phyloP scores from a whole-genome alignment of 2,888 invertebrate species.

The Drosophila limbata region DNA sequence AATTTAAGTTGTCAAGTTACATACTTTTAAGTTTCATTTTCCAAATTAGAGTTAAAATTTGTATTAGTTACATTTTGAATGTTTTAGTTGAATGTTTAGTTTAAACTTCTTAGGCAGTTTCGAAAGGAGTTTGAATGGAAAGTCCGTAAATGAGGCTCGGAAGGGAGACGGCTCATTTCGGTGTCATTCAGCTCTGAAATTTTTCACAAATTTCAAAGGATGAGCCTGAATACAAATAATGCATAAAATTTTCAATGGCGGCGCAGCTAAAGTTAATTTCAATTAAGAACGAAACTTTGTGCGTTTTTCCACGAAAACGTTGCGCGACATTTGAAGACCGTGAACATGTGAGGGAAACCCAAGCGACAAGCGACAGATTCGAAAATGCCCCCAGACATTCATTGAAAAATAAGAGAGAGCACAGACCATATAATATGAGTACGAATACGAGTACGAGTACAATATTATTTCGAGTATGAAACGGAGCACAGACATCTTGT shows the following conservation, averaged over 20 bases:
- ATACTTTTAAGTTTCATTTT: too few species aligned
- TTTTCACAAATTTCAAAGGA: constrained; percentile 55
- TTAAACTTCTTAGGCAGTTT: background rate
- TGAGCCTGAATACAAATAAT: constrained; percentile 60
- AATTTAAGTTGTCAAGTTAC: too few species aligned
- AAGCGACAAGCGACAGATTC: constrained; percentile 36
- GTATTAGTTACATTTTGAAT: too few species aligned
- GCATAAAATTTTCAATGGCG: constrained; percentile 69
- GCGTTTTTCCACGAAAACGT: constrained; percentile 69
- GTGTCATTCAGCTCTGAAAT: constrained; percentile 62
- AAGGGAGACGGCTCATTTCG: constrained; percentile 35
- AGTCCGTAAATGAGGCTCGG: constrained; percentile 5
- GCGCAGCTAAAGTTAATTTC: constrained; percentile 61
- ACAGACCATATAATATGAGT: constrained; percentile 28
- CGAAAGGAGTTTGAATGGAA: background rate
- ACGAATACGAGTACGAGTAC: constrained; percentile 2
- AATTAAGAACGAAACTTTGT: constrained; percentile 62
- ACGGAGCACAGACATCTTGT: constrained; percentile 54
- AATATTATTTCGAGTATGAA: constrained; percentile 38
- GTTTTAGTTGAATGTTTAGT: too few species aligned
- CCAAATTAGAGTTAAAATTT: too few species aligned
- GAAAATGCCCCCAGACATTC: constrained; percentile 41
- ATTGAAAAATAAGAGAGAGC: constrained; percentile 46
- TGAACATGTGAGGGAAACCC: constrained; percentile 56
- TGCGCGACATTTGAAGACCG: constrained; percentile 73